Evolutionary conservation across 2,113 vertebrate genomes (phyloP).

Genomic region (Neopipo cinnamomea): DNA sequence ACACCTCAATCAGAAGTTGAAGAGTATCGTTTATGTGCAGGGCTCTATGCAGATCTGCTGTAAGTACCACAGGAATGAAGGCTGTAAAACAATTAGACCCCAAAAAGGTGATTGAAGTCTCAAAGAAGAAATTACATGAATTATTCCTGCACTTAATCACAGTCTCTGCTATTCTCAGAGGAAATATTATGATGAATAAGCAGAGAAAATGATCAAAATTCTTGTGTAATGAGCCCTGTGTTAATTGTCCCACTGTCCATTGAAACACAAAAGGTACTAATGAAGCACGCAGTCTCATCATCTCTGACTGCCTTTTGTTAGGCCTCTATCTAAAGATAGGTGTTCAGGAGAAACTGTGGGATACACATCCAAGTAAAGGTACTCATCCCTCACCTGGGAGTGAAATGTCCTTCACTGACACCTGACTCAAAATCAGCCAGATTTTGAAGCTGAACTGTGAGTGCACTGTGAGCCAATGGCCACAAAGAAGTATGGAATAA

Average conservation of each 20-base stretch:
- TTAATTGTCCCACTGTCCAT: conserved; percentile 40
- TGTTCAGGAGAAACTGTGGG: background rate
- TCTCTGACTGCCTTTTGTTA: background rate
- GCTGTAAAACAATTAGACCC: background rate
- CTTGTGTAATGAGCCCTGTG: conserved; percentile 60
- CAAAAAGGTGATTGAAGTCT: background rate
- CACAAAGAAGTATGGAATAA: background rate
- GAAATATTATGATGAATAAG: conserved; percentile 38
- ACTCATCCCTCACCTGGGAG: background rate
- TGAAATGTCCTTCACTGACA: background rate
- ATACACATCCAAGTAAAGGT: background rate
- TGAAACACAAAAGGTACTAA: conserved; percentile 42
- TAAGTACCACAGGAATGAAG: background rate
- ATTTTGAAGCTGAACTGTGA: background rate
- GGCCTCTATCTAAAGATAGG: background rate
- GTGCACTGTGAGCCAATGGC: rapidly evolving
- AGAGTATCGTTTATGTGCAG: background rate
- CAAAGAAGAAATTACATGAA: background rate
- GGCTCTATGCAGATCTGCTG: rapidly evolving
- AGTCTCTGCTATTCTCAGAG: conserved; percentile 9
- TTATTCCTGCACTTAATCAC: conserved; percentile 25
- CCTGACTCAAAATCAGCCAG: rapidly evolving
- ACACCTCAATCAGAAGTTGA: background rate
- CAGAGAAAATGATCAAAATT: conserved; percentile 42
- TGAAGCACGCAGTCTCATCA: background rate